These are phyloP conservation scores for Phortica magna DNA, from an alignment of 2,888 invertebrate species.

Conservation along the genomic window DNA sequence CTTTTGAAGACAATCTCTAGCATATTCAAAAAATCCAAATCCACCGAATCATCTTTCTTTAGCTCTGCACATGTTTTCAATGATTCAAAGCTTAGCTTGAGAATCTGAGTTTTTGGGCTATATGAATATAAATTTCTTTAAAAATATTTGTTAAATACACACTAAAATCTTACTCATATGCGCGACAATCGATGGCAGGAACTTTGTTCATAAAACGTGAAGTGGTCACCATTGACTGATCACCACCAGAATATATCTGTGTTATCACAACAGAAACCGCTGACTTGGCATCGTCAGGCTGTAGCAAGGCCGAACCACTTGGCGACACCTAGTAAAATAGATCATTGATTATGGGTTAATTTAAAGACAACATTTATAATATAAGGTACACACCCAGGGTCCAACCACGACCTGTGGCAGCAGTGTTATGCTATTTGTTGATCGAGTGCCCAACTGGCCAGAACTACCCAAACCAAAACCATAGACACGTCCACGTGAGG, in stretches of 20 bases:
- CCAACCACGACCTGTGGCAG: constrained; percentile 85
- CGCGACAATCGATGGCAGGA: constrained; percentile 83
- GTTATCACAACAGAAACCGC: constrained; percentile 71
- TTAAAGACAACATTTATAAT: background rate
- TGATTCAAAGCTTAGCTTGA: constrained; percentile 81
- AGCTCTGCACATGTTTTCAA: constrained; percentile 82
- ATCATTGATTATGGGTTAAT: background rate
- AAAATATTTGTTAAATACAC: background rate
- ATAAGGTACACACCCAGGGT: constrained; percentile 80
- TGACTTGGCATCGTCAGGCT: constrained; percentile 34
- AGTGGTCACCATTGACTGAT: constrained; percentile 90
- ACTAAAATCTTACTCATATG: constrained; percentile 71
- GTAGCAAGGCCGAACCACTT: constrained; percentile 78
- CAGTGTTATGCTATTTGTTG: constrained; percentile 80
- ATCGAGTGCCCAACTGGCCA: constrained; percentile 90
- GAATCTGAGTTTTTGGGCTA: constrained; percentile 82
- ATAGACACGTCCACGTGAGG: constrained; percentile 87
- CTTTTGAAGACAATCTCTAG: constrained; percentile 92
- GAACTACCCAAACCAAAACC: constrained; percentile 94
- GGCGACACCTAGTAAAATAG: constrained; percentile 79
- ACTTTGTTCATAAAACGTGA: constrained; percentile 76
- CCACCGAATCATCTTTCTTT: constrained; percentile 82
- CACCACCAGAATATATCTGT: constrained; percentile 89
- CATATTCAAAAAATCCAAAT: constrained; percentile 82
- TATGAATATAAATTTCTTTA: background rate